These are phyloP conservation scores for Criorhina ranunculi DNA, from an alignment of 2,888 invertebrate genomes.

Conservation along the genomic window DNA sequence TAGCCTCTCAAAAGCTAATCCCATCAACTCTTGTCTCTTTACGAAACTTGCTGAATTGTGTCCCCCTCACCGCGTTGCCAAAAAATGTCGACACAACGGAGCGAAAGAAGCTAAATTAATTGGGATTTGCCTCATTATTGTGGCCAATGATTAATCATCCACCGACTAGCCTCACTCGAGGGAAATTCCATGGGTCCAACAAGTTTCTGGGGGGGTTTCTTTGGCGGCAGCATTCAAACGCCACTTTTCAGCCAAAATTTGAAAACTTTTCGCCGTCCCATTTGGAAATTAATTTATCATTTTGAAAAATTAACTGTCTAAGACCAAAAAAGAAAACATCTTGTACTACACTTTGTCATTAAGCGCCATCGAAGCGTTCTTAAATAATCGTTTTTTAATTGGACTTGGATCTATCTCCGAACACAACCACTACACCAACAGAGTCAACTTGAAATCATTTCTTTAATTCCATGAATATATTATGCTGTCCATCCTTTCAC, in stretches of 20 bases:
- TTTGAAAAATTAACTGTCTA: conserved; percentile 70
- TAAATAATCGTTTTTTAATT: conserved; percentile 72
- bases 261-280: conserved; percentile 71
- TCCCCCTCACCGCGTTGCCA: neutral
- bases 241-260: conserved; percentile 28
- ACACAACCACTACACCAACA: conserved; percentile 9
- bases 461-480: conserved; percentile 51
- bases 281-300: conserved; percentile 80
- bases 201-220: conserved; percentile 30
- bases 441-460: conserved; percentile 13
- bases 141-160: conserved; percentile 61
- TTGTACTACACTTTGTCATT: conserved; percentile 49
- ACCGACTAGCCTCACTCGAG: conserved; percentile 26
- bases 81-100: conserved; percentile 44
- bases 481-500: conserved; percentile 44
- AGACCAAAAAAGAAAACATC: conserved; percentile 24
- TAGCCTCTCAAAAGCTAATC: conserved; percentile 27
- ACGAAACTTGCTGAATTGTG: conserved; percentile 34
- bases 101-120: conserved; percentile 55
- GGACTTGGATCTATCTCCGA: conserved; percentile 32
- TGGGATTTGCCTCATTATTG: conserved; percentile 64
- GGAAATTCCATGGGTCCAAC: conserved; percentile 47
- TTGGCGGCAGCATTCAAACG: conserved; percentile 21
- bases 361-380: conserved; percentile 31
- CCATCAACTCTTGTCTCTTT: conserved; percentile 49